phyloP scores from a whole-genome alignment of 2,113 vertebrate species.

The Gallinago undulata region DNA sequence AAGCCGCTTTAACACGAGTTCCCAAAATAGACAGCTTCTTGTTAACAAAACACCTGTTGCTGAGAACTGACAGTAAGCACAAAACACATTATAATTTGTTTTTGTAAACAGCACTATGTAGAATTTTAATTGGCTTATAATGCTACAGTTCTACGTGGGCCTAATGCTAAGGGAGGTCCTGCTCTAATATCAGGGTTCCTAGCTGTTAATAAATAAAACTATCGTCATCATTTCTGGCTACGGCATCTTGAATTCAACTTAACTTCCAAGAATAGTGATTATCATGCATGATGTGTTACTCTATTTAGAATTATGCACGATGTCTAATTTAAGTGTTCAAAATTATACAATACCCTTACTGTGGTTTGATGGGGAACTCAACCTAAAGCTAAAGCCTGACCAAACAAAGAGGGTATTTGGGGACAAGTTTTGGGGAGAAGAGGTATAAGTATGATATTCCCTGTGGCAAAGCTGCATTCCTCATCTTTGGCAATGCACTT shows the following conservation, averaged over 20 bases:
- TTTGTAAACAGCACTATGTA: slow-evolving; percentile 53
- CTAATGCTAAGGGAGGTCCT: slow-evolving; percentile 25
- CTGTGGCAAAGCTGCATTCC: slow-evolving; percentile 33
- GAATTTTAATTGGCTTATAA: slow-evolving; percentile 57
- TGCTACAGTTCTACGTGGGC: neutral
- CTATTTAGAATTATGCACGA: slow-evolving; percentile 41
- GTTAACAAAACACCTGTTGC: slow-evolving; percentile 67
- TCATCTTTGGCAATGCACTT: neutral
- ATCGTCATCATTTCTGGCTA: neutral
- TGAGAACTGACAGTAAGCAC: slow-evolving; percentile 55
- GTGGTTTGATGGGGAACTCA: slow-evolving; percentile 42
- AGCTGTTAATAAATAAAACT: neutral
- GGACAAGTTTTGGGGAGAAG: slow-evolving; percentile 28
- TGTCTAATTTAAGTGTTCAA: slow-evolving; percentile 53
- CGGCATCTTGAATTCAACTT: neutral
- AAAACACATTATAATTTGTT: slow-evolving; percentile 61
- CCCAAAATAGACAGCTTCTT: slow-evolving; percentile 62
- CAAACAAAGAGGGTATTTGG: slow-evolving; percentile 21
- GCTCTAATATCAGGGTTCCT: slow-evolving; percentile 15
- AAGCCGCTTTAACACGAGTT: slow-evolving; percentile 32
- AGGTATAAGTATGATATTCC: neutral
- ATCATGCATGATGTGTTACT: neutral
- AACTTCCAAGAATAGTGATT: slow-evolving; percentile 45
- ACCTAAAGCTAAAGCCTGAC: slow-evolving; percentile 45
- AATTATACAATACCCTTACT: slow-evolving; percentile 62